Conservation (phyloP, 2,113 vertebrate genomes). For the Scortum barcoo region DNA sequence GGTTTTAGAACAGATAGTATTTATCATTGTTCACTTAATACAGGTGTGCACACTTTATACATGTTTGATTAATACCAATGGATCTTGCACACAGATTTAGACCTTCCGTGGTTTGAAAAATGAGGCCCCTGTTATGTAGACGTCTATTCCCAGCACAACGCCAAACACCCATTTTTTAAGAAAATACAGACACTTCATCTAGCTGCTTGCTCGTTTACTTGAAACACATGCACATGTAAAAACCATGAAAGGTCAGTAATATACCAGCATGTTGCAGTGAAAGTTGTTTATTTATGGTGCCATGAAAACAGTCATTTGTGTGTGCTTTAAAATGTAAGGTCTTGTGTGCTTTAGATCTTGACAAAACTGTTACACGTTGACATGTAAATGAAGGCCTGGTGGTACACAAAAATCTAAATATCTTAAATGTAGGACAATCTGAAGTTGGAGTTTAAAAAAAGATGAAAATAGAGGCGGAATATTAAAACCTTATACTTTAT, state of each 20-base stretch:
- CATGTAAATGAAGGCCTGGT: background rate
- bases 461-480: background rate
- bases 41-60: conserved; percentile 32
- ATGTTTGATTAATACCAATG: conserved; percentile 43
- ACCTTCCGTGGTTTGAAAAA: conserved; percentile 46
- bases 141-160: conserved; percentile 49
- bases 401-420: background rate
- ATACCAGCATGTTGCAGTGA: background rate
- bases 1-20: conserved; percentile 35
- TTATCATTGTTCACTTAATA: conserved; percentile 40
- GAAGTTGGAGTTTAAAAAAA: background rate
- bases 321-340: background rate
- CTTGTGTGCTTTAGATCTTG: background rate
- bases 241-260: conserved; percentile 4
- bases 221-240: conserved; percentile 8
- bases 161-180: conserved; percentile 42
- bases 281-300: background rate
- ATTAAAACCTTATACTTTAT: background rate
- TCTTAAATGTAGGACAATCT: background rate
- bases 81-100: conserved; percentile 46
- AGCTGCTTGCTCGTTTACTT: conserved; percentile 1
- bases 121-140: conserved; percentile 36
- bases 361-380: background rate
- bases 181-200: conserved; percentile 31
- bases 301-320: background rate